Evolutionary conservation across 35 echinoderm and acorn worm genomes (phyloP), one percentile per base, ranked within the genome.

Genomic region (Acanthaster planci): DNA sequence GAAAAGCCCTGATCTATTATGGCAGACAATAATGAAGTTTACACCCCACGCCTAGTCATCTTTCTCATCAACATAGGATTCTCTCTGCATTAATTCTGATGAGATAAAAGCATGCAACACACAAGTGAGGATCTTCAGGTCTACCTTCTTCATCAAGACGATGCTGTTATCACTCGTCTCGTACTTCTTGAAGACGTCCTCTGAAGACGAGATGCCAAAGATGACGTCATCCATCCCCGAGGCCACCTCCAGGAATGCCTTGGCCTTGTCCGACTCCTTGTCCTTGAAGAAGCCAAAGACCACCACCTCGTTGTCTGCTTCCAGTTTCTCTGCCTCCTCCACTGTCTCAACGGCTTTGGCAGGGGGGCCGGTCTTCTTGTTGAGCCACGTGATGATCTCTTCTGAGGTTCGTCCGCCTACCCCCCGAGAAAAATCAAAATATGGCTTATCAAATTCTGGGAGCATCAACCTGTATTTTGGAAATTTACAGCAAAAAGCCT

Each of bases 321-420:
- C 52, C 76, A 91, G 77, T 2, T n/a, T 80, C 47, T 93, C 88
- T 7, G 78, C 89, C 6, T 90, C 95, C 19, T 90, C 88, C 19
- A 38, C 64, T 18, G 67, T 82, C 14, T n/a, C 67, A 21, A 97
- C 1, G 0, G 87, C 82, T 5, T 5, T 52, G 15, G 91, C 91
- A 50, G 95, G 91, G 22, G 95, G 95, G 30, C 95, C 95, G 31
- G 92, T 98, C 59, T 98, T 98, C 85, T 93, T 98, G 16, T 88
- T 80, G 52, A 98, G n/a, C 95, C 95, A 98, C 7, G 1, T 40
- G 39, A 98, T 80, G 32, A 98, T 98, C 8, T 89, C 91, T 9
- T 56, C 52, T 16, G 38, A 23, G 51, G 84, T 89, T 22, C 95
- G 85, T 79, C 88, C 91, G 57, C 95, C 95, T 98, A 38, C 39